Conservation (phyloP, 2,888 invertebrate species). For the Fragum sueziense region DNA sequence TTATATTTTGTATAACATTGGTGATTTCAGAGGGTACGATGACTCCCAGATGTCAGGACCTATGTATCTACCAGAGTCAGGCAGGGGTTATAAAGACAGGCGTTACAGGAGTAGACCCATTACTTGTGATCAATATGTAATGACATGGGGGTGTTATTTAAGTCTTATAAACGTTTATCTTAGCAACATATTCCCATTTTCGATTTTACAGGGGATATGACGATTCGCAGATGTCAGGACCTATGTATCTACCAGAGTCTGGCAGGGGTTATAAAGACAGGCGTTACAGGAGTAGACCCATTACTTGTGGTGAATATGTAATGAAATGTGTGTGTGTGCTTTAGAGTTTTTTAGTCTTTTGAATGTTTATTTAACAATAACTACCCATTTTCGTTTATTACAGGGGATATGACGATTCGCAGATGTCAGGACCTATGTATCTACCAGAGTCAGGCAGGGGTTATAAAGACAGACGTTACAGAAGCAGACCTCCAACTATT, state of each 20-base stretch:
- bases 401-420: not conserved
- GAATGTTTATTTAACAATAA: no score
- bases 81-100: not conserved
- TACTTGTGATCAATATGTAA: no score
- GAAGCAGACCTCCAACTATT: not conserved
- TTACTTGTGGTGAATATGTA: not conserved
- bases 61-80: not conserved
- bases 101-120: conserved; percentile 1
- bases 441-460: not conserved
- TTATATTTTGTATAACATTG: no score
- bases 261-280: not conserved
- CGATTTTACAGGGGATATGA: not conserved
- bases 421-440: not conserved
- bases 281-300: not conserved
- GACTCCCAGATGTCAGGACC: not conserved
- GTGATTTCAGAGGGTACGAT: no score
- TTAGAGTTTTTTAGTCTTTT: no score
- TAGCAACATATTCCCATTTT: no score
- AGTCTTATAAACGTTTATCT: no score
- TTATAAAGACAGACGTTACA: not conserved
- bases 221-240: not conserved
- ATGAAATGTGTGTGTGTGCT: no score
- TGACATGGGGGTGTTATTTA: no score
- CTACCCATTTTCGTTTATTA: not conserved
- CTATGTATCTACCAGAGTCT: not conserved